These are phyloP conservation scores for Xenentodon cancila DNA, from an alignment of 2,797 vertebrate species.

Conservation along the genomic window DNA sequence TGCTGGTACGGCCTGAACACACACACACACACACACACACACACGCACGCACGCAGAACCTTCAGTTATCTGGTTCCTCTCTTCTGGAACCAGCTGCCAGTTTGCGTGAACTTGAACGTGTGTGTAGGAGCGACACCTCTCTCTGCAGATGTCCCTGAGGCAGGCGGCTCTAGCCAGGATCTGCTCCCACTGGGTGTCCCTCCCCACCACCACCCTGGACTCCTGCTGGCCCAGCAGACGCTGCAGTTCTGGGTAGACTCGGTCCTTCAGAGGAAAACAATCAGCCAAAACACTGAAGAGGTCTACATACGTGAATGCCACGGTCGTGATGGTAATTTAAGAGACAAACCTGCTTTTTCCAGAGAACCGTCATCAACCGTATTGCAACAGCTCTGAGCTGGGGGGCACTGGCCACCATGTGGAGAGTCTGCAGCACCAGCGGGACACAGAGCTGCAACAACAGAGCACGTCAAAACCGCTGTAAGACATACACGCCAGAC, in stretches of 20 bases:
- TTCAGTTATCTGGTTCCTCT: neutral
- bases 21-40: neutral
- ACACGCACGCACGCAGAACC: neutral
- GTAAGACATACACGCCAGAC: too few species aligned
- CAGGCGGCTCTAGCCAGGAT: slow-evolving; percentile 90
- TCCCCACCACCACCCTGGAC: slow-evolving; percentile 79
- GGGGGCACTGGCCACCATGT: slow-evolving; percentile 83
- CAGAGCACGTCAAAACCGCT: neutral
- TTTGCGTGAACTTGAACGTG: too few species aligned
- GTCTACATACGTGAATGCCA: neutral
- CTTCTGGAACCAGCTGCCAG: too few species aligned
- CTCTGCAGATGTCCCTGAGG: slow-evolving; percentile 91
- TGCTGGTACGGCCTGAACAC: slow-evolving; percentile 91
- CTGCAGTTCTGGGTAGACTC: slow-evolving; percentile 94
- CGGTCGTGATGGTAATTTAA: fast-evolving
- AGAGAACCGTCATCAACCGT: slow-evolving; percentile 89
- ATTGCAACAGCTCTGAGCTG: slow-evolving; percentile 86
- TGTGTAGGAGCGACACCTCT: slow-evolving; percentile 88
- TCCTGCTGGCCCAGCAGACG: slow-evolving; percentile 86
- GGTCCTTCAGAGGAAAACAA: slow-evolving; percentile 81
- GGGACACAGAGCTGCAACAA: slow-evolving; percentile 90
- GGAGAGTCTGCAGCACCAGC: slow-evolving; percentile 88
- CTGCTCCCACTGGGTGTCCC: slow-evolving; percentile 92
- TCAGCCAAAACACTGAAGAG: too few species aligned
- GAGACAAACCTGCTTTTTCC: slow-evolving; percentile 90